These are phyloP conservation scores for Neria commutata DNA, from an alignment of 2,888 invertebrate species.

Conservation along the genomic window DNA sequence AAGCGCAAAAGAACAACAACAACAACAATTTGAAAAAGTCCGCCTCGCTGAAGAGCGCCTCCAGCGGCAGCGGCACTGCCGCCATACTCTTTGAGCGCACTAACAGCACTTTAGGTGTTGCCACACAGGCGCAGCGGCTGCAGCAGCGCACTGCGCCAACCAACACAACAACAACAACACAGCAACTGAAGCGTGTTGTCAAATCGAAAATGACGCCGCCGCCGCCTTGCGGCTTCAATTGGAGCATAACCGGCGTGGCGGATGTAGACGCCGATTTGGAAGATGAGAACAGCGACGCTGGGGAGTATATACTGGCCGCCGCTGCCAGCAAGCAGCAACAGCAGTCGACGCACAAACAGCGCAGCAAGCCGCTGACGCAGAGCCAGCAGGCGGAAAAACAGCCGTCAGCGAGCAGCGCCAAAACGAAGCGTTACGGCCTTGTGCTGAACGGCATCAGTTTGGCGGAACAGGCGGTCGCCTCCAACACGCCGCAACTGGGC, in stretches of 20 bases:
- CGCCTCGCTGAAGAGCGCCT: conserved; percentile 36
- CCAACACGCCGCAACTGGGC: conserved; percentile 29
- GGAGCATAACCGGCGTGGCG: conserved; percentile 56
- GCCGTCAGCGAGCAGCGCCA: conserved; percentile 39
- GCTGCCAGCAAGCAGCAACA: not conserved
- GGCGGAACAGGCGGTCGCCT: conserved; percentile 26
- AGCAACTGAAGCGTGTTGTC: too few relatives aligned
- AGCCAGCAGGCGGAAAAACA: conserved; percentile 28
- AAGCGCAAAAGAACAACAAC: conserved; percentile 35
- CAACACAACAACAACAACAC: conserved; percentile 6
- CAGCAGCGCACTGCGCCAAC: conserved; percentile 20
- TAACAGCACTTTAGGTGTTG: conserved; percentile 35
- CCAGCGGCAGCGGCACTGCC: conserved; percentile 33
- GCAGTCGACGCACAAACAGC: conserved; percentile 20
- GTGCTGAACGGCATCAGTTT: conserved; percentile 57
- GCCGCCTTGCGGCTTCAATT: conserved; percentile 59
- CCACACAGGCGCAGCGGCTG: conserved; percentile 29
- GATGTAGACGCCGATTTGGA: conserved; percentile 50
- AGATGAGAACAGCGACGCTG: conserved; percentile 38
- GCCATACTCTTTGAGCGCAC: conserved; percentile 43
- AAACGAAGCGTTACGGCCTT: conserved; percentile 60
- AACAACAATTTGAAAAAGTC: conserved; percentile 43
- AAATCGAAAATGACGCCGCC: conserved; percentile 52
- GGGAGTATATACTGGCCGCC: conserved; percentile 21
- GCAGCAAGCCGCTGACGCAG: conserved; percentile 18